Evolutionary conservation across 30 jellyfish, hydroid and myxozoan genomes (phyloP).

Genomic region (Aurelia sp.): DNA sequence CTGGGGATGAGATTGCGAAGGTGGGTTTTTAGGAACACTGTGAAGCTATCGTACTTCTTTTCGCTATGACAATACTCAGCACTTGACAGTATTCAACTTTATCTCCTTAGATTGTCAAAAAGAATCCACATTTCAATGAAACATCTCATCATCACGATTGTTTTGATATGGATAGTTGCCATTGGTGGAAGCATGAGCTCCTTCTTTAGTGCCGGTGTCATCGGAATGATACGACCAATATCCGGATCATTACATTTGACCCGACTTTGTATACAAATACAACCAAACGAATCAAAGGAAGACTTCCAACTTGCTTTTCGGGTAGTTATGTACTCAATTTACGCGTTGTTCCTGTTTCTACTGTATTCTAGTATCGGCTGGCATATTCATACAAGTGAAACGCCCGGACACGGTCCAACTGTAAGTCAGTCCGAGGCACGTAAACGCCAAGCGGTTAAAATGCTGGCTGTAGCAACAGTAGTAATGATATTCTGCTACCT

Average conservation of each 20-base stretch:
- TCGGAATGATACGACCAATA: slow-evolving; percentile 65
- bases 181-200: slow-evolving; percentile 65
- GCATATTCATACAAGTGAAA: neutral
- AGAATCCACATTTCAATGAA: slow-evolving; percentile 34
- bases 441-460: slow-evolving; percentile 70
- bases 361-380: slow-evolving; percentile 41
- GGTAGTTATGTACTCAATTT: slow-evolving; percentile 20
- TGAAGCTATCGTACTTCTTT: too few relatives aligned
- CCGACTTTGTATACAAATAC: slow-evolving; percentile 59
- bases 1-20: too few relatives aligned
- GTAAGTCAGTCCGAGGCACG: slow-evolving; percentile 27
- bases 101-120: slow-evolving; percentile 22
- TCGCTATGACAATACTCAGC: too few relatives aligned
- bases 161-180: slow-evolving; percentile 41
- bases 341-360: slow-evolving; percentile 46
- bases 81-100: neutral
- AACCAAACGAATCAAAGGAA: slow-evolving; percentile 37
- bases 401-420: slow-evolving; percentile 42
- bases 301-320: slow-evolving; percentile 51
- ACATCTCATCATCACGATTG: slow-evolving; percentile 44
- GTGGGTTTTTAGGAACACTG: too few relatives aligned
- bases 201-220: slow-evolving; percentile 48
- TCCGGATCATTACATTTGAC: slow-evolving; percentile 45
- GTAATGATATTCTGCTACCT: slow-evolving; percentile 53
- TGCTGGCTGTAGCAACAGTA: slow-evolving; percentile 68